These are phyloP conservation scores for Lasaia peninsularis DNA, from an alignment of 1,140 invertebrate genomes.

Conservation along the genomic window DNA sequence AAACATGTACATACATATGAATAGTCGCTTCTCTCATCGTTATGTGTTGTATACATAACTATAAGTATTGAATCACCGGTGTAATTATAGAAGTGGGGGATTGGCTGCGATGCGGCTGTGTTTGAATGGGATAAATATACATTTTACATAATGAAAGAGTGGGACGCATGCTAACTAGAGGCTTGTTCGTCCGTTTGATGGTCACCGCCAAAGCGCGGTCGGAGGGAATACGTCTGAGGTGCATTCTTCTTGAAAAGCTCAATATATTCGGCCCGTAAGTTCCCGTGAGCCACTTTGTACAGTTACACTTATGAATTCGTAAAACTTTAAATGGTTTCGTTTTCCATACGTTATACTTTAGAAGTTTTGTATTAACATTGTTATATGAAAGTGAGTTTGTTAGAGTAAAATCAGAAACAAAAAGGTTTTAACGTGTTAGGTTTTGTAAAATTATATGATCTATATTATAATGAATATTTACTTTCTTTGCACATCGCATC, in stretches of 20 bases:
- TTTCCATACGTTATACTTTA: background rate
- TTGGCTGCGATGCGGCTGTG: conserved; percentile 69
- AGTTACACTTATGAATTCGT: conserved; percentile 45
- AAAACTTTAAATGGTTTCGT: background rate
- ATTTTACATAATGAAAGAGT: conserved; percentile 37
- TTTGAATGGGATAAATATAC: conserved; percentile 44
- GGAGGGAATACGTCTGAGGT: conserved; percentile 66
- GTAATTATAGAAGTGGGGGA: conserved; percentile 78
- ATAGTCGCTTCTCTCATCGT: conserved; percentile 66
- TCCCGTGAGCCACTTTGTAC: conserved; percentile 42
- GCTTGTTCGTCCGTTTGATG: conserved; percentile 75
- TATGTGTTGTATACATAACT: conserved; percentile 61
- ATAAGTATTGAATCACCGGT: conserved; percentile 76
- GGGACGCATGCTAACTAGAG: conserved; percentile 66
- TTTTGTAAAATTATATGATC: too few species aligned
- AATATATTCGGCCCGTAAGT: conserved; percentile 63
- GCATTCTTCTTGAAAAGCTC: conserved; percentile 75
- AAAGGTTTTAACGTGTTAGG: too few species aligned
- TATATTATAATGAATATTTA: too few species aligned
- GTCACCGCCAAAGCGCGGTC: conserved; percentile 68
- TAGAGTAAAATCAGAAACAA: too few species aligned
- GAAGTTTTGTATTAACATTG: background rate
- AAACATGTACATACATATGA: conserved; percentile 62
- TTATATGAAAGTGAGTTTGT: conserved; percentile 12
- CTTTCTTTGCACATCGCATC: too few species aligned